A percentile compares a stretch with the other conserved stretches of the same genome.
These are phyloP conservation scores for Alligator sinensis DNA, from an alignment of 2,113 vertebrate species.

Conservation along the genomic window DNA sequence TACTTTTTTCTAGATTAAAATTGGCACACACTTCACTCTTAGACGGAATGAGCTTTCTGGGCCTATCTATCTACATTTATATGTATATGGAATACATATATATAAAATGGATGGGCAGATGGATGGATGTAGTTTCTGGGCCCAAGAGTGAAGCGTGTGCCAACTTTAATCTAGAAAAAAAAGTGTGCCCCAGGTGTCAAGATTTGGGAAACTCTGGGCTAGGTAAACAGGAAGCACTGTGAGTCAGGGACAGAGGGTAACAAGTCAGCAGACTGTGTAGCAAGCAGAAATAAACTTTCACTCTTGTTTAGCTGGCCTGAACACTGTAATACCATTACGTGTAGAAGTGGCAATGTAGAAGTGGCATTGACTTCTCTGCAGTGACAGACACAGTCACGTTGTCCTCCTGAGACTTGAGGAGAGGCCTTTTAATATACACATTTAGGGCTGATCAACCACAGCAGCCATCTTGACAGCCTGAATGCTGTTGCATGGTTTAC, in stretches of 20 bases:
- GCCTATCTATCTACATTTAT: no score
- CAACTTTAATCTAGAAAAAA: no score
- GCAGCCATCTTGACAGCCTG: not conserved
- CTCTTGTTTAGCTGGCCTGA: not conserved
- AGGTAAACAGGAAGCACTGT: not conserved
- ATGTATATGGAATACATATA: no score
- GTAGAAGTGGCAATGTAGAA: no score
- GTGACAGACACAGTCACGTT: not conserved
- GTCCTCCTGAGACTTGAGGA: not conserved
- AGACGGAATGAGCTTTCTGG: no score
- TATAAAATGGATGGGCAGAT: no score
- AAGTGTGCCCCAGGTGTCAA: not conserved
- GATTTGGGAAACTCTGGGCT: not conserved
- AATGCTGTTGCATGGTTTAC: not conserved
- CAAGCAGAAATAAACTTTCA: not conserved
- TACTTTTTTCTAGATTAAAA: no score
- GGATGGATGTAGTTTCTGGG: no score
- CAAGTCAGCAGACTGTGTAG: not conserved
- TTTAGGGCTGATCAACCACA: not conserved
- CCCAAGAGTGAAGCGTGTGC: no score
- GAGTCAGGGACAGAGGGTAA: rapidly evolving
- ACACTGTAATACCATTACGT: not conserved
- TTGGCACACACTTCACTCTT: no score
- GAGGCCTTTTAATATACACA: not conserved
- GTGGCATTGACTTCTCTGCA: not conserved